Evolutionary conservation across 2,113 vertebrate genomes (phyloP), one percentile per base, ranked within the genome.

Genomic region (Picathartes gymnocephalus): DNA sequence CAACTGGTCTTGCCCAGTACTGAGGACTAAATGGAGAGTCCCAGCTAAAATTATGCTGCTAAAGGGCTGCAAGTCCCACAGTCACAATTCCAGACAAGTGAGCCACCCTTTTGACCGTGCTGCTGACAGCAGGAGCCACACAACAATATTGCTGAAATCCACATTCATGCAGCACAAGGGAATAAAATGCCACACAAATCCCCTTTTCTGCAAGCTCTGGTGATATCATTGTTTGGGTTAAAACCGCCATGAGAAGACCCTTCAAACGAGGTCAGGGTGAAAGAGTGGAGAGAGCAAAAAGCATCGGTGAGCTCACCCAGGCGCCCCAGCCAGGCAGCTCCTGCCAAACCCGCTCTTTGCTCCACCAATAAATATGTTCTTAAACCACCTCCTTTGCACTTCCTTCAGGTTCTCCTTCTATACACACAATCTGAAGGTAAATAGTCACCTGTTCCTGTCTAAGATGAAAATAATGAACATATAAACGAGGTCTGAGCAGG

Each of bases 141-240:
- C 53, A 94, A 95, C 89, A 94, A 89, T 94, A 69, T 66, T 42
- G 50, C 84, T 42, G 69, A 96, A 94, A 92, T 30, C 92, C 93
- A 91, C 93, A 95, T 96, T 95, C 89, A 96, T 9, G 47, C 56
- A 68, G 81, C 91, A 95, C 87, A 96, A 97, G 92, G 56, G 93
- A 83, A 83, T 28, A 57, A 95, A 96, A 97, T 77, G 77, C 88
- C 93, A 76, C 51, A 33, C 91, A 96, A 97, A 97, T 97, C 96
- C 96, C 76, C 94, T 96, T 95, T 97, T 94, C 91, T 96, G 96
- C 97, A 96, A 92, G 89, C 94, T 81, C 91, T 33, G 68, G 72
- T 10, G 74, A 54, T 96, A 91, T 39, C 89, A 97, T 97, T 97
- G 97, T 97, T 91, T 4, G 1, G 51, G 81, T 45, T 95, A 93